Conservation (phyloP, 2,113 vertebrate genomes). For the Anolis carolinensis region DNA sequence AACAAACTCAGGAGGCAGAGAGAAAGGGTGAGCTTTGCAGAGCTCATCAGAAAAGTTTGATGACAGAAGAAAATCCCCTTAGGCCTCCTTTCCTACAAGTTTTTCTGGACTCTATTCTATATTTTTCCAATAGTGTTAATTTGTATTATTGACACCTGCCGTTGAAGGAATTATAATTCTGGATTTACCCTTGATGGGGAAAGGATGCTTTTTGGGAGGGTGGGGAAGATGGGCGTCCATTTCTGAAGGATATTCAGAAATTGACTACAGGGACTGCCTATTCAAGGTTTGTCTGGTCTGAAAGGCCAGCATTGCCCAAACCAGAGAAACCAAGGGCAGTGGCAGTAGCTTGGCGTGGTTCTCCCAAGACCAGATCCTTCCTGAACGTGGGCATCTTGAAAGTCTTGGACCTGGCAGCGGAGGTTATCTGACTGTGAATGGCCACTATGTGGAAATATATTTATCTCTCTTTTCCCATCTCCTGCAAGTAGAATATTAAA, state of each 20-base stretch:
- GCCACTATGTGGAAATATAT: conserved; percentile 68
- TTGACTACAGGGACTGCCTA: not conserved
- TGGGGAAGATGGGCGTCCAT: not conserved
- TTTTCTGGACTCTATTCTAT: conserved; percentile 24
- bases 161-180: conserved; percentile 57
- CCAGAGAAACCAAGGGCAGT: too few species aligned
- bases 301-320: not conserved
- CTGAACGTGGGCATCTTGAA: not conserved
- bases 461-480: conserved; percentile 55
- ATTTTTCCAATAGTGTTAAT: conserved; percentile 30
- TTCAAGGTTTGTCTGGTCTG: not conserved
- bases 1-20: not conserved
- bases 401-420: conserved; percentile 73
- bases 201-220: conserved; percentile 8
- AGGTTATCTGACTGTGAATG: conserved; percentile 74
- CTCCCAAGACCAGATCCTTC: not conserved
- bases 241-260: conserved; percentile 4
- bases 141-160: conserved; percentile 50
- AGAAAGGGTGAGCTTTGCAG: conserved; percentile 4
- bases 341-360: not conserved
- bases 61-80: conserved; percentile 44
- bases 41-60: conserved; percentile 55
- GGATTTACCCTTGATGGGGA: not conserved
- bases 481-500: conserved; percentile 72
- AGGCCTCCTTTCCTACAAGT: conserved; percentile 44